These are phyloP conservation scores for Gnathonemus echidnorhynchus DNA, from an alignment of 2,113 vertebrate species.

Conservation along the genomic window DNA sequence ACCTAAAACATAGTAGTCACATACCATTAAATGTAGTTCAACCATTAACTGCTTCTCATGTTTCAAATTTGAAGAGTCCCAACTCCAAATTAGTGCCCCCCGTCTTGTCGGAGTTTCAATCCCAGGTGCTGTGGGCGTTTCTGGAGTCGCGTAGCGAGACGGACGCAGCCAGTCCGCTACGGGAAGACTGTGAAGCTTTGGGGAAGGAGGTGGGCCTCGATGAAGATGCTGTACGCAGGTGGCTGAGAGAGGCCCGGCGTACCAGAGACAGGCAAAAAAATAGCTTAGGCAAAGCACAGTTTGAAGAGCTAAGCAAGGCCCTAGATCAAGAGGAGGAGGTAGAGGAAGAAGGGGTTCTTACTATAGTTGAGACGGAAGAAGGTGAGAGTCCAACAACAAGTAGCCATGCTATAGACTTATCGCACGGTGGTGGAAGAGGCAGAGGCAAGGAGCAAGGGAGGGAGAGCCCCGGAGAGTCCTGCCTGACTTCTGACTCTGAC, in stretches of 20 bases:
- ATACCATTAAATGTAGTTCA: constrained; percentile 46
- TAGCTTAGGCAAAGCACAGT: constrained; percentile 13
- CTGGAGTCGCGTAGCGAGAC: constrained; percentile 65
- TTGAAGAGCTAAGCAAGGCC: constrained; percentile 14
- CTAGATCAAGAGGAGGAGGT: constrained; percentile 40
- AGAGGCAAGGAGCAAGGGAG: constrained; percentile 28
- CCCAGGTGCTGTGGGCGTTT: constrained; percentile 66
- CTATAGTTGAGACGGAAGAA: constrained; percentile 58
- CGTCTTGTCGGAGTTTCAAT: constrained; percentile 64
- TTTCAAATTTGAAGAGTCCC: constrained; percentile 28
- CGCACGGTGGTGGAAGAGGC: constrained; percentile 46
- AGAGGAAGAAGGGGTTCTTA: constrained; percentile 55
- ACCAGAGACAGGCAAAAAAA: constrained; percentile 49
- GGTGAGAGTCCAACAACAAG: constrained; percentile 26
- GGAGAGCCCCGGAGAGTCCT: constrained; percentile 49
- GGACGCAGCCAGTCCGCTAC: constrained; percentile 58
- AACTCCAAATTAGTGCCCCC: constrained; percentile 43
- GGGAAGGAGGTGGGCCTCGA: constrained; percentile 63
- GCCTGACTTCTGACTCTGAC: constrained; percentile 67
- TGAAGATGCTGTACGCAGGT: constrained; percentile 58
- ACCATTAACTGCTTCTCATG: constrained; percentile 34
- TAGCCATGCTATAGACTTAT: constrained; percentile 58
- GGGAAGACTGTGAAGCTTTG: constrained; percentile 64
- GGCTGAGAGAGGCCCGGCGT: constrained; percentile 57
- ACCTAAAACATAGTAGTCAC: background rate